A percentile compares a stretch with the other conserved stretches of the same genome.
phyloP scores from a whole-genome alignment of 1,140 invertebrate genomes.

The Alviniconcha marisindica region DNA sequence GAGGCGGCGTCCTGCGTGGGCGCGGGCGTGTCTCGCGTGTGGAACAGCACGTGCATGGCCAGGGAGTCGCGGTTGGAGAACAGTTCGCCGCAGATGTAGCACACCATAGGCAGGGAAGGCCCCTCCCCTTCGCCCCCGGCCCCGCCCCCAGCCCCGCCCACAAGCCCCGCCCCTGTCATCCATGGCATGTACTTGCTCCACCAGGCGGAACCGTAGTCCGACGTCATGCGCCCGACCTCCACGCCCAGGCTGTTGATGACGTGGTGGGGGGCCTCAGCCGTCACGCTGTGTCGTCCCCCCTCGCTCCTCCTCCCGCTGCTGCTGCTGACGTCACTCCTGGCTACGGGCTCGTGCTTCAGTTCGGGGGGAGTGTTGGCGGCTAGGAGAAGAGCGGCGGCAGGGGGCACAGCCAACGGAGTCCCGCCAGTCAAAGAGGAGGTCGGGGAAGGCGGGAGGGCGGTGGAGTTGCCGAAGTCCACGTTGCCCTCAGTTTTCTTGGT shows the following conservation, averaged over 20 bases:
- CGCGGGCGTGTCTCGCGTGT: conserved; percentile 44
- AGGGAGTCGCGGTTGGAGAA: conserved; percentile 60
- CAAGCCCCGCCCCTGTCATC: background rate
- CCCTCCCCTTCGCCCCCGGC: background rate
- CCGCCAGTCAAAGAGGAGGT: background rate
- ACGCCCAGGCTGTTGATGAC: background rate
- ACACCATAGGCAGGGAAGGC: conserved; percentile 33
- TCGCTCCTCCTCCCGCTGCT: too few relatives aligned
- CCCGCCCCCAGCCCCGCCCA: background rate
- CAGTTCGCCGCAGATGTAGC: conserved; percentile 56
- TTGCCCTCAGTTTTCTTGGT: background rate
- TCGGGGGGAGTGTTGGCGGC: background rate
- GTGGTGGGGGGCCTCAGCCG: background rate
- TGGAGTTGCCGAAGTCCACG: background rate
- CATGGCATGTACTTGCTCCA: conserved; percentile 36
- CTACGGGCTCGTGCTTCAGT: background rate
- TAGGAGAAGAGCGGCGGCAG: background rate
- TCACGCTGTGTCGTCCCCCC: background rate
- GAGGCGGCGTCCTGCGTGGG: too few relatives aligned
- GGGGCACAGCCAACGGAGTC: background rate
- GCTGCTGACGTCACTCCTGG: background rate
- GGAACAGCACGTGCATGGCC: conserved; percentile 69
- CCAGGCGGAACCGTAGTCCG: conserved; percentile 14
- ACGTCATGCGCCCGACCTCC: background rate
- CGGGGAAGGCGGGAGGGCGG: background rate